Base-by-base conservation (phyloP, 2,797 vertebrate genomes). In the Sciurus carolinensis region DNA sequence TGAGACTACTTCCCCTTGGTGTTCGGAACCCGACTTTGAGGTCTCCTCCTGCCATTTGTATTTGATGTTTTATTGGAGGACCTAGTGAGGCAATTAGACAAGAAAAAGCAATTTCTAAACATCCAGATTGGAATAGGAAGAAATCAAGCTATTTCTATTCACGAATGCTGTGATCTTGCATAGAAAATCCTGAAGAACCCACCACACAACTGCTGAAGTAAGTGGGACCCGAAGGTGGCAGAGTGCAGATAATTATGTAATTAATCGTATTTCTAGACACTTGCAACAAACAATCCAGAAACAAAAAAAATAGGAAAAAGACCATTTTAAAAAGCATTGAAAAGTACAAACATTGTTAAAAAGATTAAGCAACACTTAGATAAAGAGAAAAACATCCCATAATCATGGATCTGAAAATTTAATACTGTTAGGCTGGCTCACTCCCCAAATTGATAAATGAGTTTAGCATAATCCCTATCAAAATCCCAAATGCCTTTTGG, bases 11-110 rank as follows among this genome's bases (percentile, higher is more conserved):
- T 50, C 18, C 12, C 39, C 22, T 7, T 20, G 1, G 59, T 1
- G 2, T 14, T 30, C 8, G 52, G 64, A 26, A 33, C 1, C 1
- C 9, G 20, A 20, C 22, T 17, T 0, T 1, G 44, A 8, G 0
- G 13, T 11, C 18, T 0, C 2, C 20, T 44, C 39, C 73, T 17
- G 12, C 33, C 1, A 4, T 30, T 26, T 24, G 39, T 4, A n/a
- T 3, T 3, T 39, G 22, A 33, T 24, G 13, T 59, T 82, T 91
- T 50, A 26, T 17, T 3, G 1, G 64, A 44, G 71, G 42, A 7
- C 36, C 64, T 36, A 18, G 54, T 5, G 28, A 39, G 42, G 28
- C 14, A 71, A 26, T 57, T 52, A 42, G 69, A n/a, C 20, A 47
- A 39, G 26, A 44, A n/a, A 81, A 62, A 82, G 33, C 30, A 52